A percentile compares a stretch with the other conserved stretches of the same genome.
These are phyloP conservation scores for Tokudaia muenninki DNA, from an alignment of 2,797 vertebrate species.

Conservation along the genomic window DNA sequence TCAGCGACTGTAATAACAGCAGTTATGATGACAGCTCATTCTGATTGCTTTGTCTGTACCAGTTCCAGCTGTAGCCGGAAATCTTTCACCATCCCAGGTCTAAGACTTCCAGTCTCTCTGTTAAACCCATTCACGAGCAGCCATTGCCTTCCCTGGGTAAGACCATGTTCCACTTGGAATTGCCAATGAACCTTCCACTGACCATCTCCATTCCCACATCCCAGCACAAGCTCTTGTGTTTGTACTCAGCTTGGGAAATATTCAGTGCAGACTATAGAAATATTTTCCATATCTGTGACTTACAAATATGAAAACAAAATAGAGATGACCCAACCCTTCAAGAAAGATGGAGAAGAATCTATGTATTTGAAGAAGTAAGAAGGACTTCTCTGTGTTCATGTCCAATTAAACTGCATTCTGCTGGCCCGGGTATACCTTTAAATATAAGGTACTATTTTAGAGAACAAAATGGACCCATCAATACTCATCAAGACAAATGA, in stretches of 20 bases:
- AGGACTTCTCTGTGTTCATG: background rate
- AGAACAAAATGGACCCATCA: background rate
- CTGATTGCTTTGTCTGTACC: background rate
- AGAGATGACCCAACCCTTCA: background rate
- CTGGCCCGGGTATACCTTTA: background rate
- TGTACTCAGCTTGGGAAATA: background rate
- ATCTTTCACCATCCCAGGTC: background rate
- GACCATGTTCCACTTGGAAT: background rate
- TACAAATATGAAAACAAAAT: background rate
- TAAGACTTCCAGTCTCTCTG: background rate
- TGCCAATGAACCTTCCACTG: background rate
- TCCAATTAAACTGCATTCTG: background rate
- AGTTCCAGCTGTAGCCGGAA: background rate
- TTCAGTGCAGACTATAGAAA: background rate
- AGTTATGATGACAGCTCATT: background rate
- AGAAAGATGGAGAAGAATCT: background rate
- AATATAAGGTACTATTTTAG: background rate
- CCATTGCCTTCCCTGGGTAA: background rate
- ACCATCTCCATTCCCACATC: background rate
- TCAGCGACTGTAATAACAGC: background rate
- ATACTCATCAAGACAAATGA: background rate
- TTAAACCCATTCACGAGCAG: background rate
- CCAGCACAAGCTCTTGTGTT: background rate
- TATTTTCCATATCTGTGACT: background rate
- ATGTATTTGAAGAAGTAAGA: background rate